Conservation (phyloP, 2,888 invertebrate genomes). For the Eubasilissa splendida region DNA sequence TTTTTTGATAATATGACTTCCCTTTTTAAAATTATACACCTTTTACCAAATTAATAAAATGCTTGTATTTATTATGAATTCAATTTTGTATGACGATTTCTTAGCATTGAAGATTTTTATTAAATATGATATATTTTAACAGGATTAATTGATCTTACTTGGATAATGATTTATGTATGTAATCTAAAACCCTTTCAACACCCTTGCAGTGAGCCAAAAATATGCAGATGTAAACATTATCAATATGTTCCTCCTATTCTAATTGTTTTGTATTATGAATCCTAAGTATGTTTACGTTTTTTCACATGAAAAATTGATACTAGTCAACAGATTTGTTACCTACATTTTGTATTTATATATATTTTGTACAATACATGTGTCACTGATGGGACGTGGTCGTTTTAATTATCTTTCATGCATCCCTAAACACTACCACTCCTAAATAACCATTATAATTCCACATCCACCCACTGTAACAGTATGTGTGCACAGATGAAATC, state of each 20-base stretch:
- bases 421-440: no score
- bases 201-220: constrained; percentile 30
- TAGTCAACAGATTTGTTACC: constrained; percentile 74
- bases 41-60: no score
- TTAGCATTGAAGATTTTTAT: no score
- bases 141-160: no score
- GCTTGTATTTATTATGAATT: no score
- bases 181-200: not conserved
- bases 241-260: constrained; percentile 45
- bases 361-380: constrained; percentile 62
- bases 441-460: no score
- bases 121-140: no score
- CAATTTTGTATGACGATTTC: no score
- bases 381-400: constrained; percentile 46
- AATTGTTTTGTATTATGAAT: constrained; percentile 41
- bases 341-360: constrained; percentile 72
- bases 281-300: constrained; percentile 43
- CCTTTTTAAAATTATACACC: no score
- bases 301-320: constrained; percentile 61
- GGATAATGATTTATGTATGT: not conserved
- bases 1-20: no score
- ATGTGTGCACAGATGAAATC: no score
- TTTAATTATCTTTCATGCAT: constrained; percentile 18
- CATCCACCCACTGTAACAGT: no score
- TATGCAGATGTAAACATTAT: constrained; percentile 11